Base-by-base conservation (phyloP, 2,888 invertebrate species). In the Apodemia mormo region DNA sequence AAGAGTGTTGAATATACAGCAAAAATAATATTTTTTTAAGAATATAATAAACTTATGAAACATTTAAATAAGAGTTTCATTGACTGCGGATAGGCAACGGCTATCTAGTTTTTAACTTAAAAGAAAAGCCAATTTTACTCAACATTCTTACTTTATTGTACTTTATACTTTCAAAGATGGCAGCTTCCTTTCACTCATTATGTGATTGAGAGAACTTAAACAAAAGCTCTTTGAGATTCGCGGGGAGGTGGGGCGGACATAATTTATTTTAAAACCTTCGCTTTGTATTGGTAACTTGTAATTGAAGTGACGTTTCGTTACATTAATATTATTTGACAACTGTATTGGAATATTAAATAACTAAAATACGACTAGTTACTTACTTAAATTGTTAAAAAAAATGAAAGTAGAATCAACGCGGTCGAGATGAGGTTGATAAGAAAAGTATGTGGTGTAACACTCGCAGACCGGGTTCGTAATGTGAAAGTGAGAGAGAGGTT, bases 161-260 rank as follows among this genome's bases (percentile, higher is more conserved):
- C 61, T 61, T 61, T 33, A 30, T 58, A 30, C 58, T 58, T 58
- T 58, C 12, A 58, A 58, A 58, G 58, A 58, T 58, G 30, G 58
- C 58, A 58, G 58, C 49, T 22, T 29, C 66, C 49, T 58, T 33
- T 52, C 43, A 73, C 77, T 77, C 77, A 75, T 77, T 77, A 77
- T 76, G 74, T 74, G 76, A 76, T 73, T 75, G 74, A 76, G 74
- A 68, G 70, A 72, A 67, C 69, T 74, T 67, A 70, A 76, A 77
- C 70, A 74, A 73, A 71, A 71, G 69, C 30, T 58, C 58, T 58
- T 58, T 30, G 71, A 29, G 72, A 72, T 68, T 61, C 65, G 56
- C 71, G 22, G 64, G 52, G 30, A 58, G 58, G 58, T 58, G 12
- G 52, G 52, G 49, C n/a, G 33, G 52, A 14, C 33, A 45, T 65